These are phyloP conservation scores for Scaptomyza hsui DNA, from an alignment of 1,140 invertebrate genomes.

Conservation along the genomic window DNA sequence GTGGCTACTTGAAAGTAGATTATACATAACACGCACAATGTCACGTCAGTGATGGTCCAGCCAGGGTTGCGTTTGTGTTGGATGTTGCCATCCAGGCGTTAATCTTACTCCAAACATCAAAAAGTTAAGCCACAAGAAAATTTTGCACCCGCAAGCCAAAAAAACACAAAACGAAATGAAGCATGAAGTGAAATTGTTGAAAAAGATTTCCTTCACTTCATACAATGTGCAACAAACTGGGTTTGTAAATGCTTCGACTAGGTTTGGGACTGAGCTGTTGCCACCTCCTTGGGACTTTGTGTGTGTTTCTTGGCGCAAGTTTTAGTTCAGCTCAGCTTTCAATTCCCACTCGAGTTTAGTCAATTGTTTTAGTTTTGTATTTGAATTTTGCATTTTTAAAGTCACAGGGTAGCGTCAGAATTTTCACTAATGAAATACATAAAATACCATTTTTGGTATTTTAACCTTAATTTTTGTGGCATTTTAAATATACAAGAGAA, in stretches of 20 bases:
- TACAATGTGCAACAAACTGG: conserved; percentile 53
- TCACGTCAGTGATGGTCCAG: conserved; percentile 58
- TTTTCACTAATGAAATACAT: no score
- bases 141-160: conserved; percentile 35
- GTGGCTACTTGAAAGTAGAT: conserved; percentile 77
- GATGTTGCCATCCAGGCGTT: conserved; percentile 31
- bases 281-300: conserved; percentile 12
- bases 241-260: conserved; percentile 51
- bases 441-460: no score
- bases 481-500: no score
- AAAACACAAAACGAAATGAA: conserved; percentile 49
- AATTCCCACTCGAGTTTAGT: conserved; percentile 43
- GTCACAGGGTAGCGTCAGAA: not conserved
- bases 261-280: not conserved
- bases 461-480: no score
- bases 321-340: conserved; percentile 8
- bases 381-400: conserved; percentile 54
- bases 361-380: conserved; percentile 71
- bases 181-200: conserved; percentile 66
- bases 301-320: conserved; percentile 23
- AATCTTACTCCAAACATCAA: conserved; percentile 69
- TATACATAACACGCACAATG: conserved; percentile 60
- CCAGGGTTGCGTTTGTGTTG: not conserved
- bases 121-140: conserved; percentile 73
- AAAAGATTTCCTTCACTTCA: conserved; percentile 58